Base-by-base conservation (phyloP, 2,113 vertebrate species). In the Aldabrachelys gigantea region DNA sequence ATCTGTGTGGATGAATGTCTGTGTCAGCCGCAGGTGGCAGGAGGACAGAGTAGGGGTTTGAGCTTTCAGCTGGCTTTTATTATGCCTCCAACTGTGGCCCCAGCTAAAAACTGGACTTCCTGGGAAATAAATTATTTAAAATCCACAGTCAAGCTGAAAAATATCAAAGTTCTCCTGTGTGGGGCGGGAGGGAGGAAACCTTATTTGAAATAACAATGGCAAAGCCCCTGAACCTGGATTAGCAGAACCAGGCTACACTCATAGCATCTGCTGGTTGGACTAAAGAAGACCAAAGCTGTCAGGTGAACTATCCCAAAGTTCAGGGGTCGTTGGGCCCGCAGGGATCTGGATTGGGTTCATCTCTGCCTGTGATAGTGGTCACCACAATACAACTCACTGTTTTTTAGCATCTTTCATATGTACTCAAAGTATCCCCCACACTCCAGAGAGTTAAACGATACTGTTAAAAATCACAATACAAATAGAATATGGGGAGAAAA, bases 81-180 rank as follows among this genome's bases (percentile, higher is more conserved):
- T 29, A 7, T 1, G 0, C 80, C 86, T 52, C 89, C 10, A 54
- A 87, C 13, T 82, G 5, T 0, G 6, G 13, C 12, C 41, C 78
- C 38, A 0, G 0, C 0, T 0, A 69, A 56, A 62, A 90, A 59
- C 44, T 49, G 47, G n/a, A n/a, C 19, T 27, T 31, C 44, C 79
- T 3, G 0, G 0, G 85, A 41, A 50, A 2, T 44, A 75, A 17
- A n/a, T 49, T 85, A n/a, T 76, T 38, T 84, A 50, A 14, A 47
- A 8, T 10, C 4, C 62, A 19, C 47, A 62, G 84, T 24, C 1
- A 1, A 44, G 47, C 80, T 83, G 92, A 35, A 80, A 75, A 83
- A 22, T 72, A 79, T 1, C 2, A 14, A 22, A 0, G 0, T n/a
- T 17, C 7, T 83, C 19, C 35, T 54, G 1, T 0, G 38, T 12